Evolutionary conservation across 2,888 invertebrate species (phyloP), one percentile per base, ranked within the genome.

Genomic region (Macropis europaea): DNA sequence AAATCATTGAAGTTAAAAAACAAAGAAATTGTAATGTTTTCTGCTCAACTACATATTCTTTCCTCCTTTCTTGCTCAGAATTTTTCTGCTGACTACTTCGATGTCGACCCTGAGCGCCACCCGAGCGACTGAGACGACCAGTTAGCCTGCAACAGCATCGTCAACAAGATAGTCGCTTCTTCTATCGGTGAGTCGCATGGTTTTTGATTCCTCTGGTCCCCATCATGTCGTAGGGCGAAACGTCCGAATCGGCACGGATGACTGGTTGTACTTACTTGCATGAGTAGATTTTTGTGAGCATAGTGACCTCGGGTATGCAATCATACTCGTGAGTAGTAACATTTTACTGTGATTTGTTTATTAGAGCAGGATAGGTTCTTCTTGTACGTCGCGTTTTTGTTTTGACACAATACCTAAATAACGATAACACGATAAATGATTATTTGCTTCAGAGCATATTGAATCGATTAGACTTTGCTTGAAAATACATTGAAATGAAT

Each of bases 161-260:
- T 1, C n/a, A 4, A 22, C 13, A 0, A 6, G 2, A 0, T 50
- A n/a, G n/a, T 4, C 17, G 5, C 5, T 15, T 7, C 15, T 9
- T 2, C 9, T 9, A n/a, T 1, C 1, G 3, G 54, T 54, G 38
- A 38, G 53, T 53, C 38, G 53, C 38, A 53, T 53, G 53, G n/a
- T 36, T 56, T 40, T 28, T 3, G n/a, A 2, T 54, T 13, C 56
- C 56, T 56, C 64, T 32, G 24, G 38, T 56, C n/a, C 42, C 17
- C 34, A 56, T 32, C 56, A 57, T 64, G 56, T n/a, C 56, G 48
- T 24, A 56, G 64, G 64, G 48, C 11, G 56, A 64, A 56, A 24
- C 48, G 19, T 64, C 64, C 48, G 28, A 64, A 56, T 13, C 30
- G 56, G 24, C 48, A 64, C 64, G 56, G 26, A 24, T 40, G 38